These are phyloP conservation scores for Acanthosepion pharaonis DNA, from an alignment of 2,888 invertebrate species.

Conservation along the genomic window DNA sequence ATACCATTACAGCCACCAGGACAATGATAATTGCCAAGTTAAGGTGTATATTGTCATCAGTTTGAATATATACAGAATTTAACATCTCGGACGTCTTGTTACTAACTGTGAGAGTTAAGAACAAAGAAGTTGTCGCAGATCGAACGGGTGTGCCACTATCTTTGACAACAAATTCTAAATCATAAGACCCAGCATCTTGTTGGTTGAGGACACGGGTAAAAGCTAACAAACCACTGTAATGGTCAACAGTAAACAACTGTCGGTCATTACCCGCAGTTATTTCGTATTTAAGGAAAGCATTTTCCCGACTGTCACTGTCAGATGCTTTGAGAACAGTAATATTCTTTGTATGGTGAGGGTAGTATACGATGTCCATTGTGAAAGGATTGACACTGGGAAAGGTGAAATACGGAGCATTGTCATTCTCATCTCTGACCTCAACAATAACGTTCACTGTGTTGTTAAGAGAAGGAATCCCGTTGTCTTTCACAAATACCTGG, in stretches of 20 bases:
- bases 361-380: neutral
- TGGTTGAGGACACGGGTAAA: neutral
- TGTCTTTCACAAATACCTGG: slow-evolving; percentile 20
- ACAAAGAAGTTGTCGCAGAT: neutral
- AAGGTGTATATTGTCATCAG: slow-evolving; percentile 15
- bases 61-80: slow-evolving; percentile 1
- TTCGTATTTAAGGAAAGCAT: neutral
- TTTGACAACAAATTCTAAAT: neutral
- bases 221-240: neutral
- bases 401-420: neutral
- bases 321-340: neutral
- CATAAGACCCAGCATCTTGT: neutral
- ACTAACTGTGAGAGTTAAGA: neutral
- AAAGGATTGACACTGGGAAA: neutral
- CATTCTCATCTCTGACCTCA: neutral
- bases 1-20: slow-evolving; percentile 12
- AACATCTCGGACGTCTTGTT: neutral
- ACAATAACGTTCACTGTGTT: neutral
- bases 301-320: neutral
- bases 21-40: neutral
- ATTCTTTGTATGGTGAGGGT: neutral
- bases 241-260: neutral
- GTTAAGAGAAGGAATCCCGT: neutral
- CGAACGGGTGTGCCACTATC: neutral
- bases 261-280: neutral